Evolutionary conservation across 2,797 vertebrate species (phyloP).

Genomic region (Danio choprae): DNA sequence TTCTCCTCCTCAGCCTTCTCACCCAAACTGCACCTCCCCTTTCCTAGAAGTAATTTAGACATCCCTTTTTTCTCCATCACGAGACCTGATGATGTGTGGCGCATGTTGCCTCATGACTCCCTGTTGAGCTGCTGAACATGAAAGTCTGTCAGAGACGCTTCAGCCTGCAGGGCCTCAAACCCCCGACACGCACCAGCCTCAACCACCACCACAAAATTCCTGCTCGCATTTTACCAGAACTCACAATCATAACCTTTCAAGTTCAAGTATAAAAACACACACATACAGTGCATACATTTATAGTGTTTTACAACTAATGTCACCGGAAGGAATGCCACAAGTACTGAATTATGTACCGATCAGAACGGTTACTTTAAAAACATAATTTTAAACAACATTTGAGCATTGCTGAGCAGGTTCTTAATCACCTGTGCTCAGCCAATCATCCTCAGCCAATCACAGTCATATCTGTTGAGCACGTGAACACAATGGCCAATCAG

Average conservation of each 20-base stretch:
- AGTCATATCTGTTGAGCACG: no score
- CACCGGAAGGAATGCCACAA: no score
- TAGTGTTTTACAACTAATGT: not conserved
- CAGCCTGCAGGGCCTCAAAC: constrained; percentile 20
- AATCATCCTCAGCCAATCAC: no score
- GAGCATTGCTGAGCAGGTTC: no score
- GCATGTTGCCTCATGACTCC: constrained; percentile 47
- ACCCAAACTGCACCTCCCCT: not conserved
- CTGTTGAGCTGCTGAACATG: constrained; percentile 22
- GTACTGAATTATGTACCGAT: no score
- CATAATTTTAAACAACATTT: no score
- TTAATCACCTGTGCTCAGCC: no score
- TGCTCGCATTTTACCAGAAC: not conserved
- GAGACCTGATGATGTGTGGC: constrained; percentile 28
- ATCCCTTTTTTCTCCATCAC: constrained; percentile 26
- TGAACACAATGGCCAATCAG: no score
- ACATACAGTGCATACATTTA: no score
- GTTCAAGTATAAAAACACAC: not conserved
- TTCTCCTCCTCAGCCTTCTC: not conserved
- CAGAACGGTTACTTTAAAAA: no score
- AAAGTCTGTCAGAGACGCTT: constrained; percentile 34
- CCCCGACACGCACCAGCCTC: constrained; percentile 7
- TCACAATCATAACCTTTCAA: not conserved
- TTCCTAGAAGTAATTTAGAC: constrained; percentile 16
- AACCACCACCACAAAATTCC: constrained; percentile 13